Conservation (phyloP, 2,797 vertebrate species). For the Chiloscyllium punctatum region DNA sequence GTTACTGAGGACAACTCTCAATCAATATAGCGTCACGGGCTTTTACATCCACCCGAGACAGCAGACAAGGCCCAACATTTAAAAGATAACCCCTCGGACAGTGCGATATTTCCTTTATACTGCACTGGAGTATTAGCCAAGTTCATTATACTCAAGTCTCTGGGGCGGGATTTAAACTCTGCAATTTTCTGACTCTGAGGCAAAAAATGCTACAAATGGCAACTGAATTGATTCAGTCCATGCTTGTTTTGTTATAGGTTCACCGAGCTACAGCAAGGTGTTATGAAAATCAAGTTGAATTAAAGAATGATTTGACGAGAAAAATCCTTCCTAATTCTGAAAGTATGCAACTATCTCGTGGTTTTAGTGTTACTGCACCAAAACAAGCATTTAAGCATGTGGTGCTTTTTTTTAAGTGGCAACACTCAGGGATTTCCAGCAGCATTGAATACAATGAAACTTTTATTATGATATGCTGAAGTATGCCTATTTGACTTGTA, state of each 20-base stretch:
- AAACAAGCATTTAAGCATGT: background rate
- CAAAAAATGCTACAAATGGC: background rate
- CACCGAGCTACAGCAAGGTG: constrained; percentile 80
- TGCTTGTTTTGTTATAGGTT: constrained; percentile 64
- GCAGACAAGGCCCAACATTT: too few relatives aligned
- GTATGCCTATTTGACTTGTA: background rate
- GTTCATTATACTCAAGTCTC: background rate
- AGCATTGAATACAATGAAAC: constrained; percentile 11
- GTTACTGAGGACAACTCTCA: background rate
- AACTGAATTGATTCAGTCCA: background rate
- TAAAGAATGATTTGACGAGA: constrained; percentile 44
- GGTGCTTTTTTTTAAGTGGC: constrained; percentile 13
- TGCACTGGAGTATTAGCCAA: background rate
- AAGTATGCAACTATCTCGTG: background rate
- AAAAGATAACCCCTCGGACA: background rate
- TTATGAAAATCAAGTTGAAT: constrained; percentile 76
- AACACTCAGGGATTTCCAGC: constrained; percentile 20
- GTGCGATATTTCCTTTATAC: background rate
- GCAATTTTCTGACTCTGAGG: background rate
- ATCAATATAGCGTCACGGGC: background rate
- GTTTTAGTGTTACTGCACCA: background rate
- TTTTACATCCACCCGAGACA: background rate
- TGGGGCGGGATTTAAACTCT: background rate
- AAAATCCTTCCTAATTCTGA: background rate
- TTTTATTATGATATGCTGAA: background rate